These are phyloP conservation scores for Dasypus novemcinctus DNA, from an alignment of 2,113 vertebrate genomes.

Conservation along the genomic window DNA sequence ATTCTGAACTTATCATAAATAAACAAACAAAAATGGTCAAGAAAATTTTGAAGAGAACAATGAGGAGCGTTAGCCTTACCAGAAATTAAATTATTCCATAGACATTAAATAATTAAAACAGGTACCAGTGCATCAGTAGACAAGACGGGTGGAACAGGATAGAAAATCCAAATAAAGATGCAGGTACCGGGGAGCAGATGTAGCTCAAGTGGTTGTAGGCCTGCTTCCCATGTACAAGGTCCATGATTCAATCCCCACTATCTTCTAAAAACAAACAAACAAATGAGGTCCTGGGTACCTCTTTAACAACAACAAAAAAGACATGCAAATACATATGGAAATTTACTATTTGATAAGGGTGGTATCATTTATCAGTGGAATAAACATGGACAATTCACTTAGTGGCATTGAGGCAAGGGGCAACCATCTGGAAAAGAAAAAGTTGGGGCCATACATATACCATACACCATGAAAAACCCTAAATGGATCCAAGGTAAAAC, in stretches of 20 bases:
- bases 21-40: not conserved
- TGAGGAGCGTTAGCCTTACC: not conserved
- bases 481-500: not conserved
- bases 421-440: not conserved
- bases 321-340: not conserved
- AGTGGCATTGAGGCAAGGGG: not conserved
- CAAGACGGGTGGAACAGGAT: not conserved
- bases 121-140: not conserved
- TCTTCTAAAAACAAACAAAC: too few relatives aligned
- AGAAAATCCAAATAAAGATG: not conserved
- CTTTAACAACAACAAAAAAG: not conserved
- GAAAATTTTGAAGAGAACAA: not conserved
- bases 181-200: too few relatives aligned
- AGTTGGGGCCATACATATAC: not conserved
- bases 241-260: too few relatives aligned
- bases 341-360: not conserved
- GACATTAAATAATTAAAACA: slow-evolving; percentile 14
- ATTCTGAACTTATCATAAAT: not conserved
- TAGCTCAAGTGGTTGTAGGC: too few relatives aligned
- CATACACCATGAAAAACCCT: not conserved
- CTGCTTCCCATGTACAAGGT: too few relatives aligned
- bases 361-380: not conserved
- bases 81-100: not conserved
- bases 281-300: too few relatives aligned
- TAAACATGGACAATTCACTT: not conserved